These are phyloP conservation scores for Carlito syrichta DNA, from an alignment of 2,113 vertebrate genomes.

Conservation along the genomic window DNA sequence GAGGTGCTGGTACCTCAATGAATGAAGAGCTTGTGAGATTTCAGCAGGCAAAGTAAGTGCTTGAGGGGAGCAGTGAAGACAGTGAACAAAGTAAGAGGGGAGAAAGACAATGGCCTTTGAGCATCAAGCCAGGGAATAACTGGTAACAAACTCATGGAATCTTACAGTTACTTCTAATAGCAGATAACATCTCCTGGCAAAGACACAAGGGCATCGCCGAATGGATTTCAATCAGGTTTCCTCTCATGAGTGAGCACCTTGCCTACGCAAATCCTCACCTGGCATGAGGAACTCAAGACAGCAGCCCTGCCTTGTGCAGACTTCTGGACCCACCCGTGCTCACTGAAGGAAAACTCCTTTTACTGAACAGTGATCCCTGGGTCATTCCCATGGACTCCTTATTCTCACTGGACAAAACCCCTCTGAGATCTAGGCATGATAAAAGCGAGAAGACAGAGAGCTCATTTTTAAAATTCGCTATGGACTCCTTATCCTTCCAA, in stretches of 20 bases:
- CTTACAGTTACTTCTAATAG: neutral
- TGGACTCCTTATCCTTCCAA: slow-evolving; percentile 17
- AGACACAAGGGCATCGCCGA: neutral
- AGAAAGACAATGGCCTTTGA: neutral
- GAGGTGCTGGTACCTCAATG: neutral
- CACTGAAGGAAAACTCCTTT: slow-evolving; percentile 4
- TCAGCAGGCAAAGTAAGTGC: neutral
- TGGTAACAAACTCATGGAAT: neutral
- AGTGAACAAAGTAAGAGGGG: neutral
- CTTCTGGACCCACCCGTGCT: neutral
- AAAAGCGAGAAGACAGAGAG: slow-evolving; percentile 16
- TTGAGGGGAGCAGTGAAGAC: neutral
- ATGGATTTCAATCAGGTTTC: neutral
- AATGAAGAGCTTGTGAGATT: neutral
- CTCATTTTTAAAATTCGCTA: slow-evolving; percentile 39
- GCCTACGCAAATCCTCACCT: slow-evolving; percentile 20
- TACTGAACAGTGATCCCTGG: neutral
- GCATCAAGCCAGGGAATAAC: neutral
- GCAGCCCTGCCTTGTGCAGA: neutral
- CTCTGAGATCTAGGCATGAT: neutral
- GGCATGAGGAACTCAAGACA: neutral
- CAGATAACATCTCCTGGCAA: neutral
- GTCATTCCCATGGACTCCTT: slow-evolving; percentile 28
- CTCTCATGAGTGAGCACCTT: neutral
- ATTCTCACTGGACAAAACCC: slow-evolving; percentile 45